A percentile compares a stretch with the other conserved stretches of the same genome.
phyloP scores from a whole-genome alignment of 2,797 vertebrate genomes.

The Loriculus beryllinus region DNA sequence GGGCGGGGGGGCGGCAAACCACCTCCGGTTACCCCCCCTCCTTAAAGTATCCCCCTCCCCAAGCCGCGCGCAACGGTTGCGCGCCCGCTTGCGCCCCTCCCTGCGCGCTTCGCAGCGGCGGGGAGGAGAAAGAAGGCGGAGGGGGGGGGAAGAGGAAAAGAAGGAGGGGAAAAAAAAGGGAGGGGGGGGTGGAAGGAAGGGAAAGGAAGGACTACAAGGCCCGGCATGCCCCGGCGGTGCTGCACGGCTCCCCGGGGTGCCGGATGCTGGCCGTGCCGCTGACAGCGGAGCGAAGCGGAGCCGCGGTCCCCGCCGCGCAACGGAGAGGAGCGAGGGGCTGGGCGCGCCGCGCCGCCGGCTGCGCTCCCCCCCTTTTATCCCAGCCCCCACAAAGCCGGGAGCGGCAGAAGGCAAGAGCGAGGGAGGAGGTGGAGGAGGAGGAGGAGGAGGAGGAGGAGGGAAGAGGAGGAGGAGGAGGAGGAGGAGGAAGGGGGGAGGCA shows the following conservation, averaged over 20 bases:
- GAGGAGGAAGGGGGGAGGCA: conserved; percentile 4
- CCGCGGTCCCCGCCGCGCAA: conserved; percentile 23
- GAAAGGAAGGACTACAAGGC: conserved; percentile 70
- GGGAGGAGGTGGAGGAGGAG: not conserved
- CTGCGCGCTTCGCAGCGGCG: conserved; percentile 31
- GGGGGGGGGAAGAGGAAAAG: not conserved
- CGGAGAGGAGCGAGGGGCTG: conserved; percentile 1
- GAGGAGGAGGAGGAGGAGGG: not conserved
- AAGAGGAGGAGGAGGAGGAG: not conserved
- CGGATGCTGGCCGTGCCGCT: conserved; percentile 72
- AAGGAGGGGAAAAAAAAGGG: not conserved
- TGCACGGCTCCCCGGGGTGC: conserved; percentile 75
- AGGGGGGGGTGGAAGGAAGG: not conserved
- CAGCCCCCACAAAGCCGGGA: conserved; percentile 48
- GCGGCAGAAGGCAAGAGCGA: conserved; percentile 30
- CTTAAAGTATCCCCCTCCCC: not conserved
- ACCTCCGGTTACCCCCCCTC: not conserved
- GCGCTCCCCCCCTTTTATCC: conserved; percentile 11
- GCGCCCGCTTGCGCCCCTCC: not conserved
- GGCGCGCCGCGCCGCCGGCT: conserved; percentile 29
- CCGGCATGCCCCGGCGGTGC: conserved; percentile 72
- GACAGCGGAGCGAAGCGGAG: conserved; percentile 76
- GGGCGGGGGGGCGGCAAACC: not conserved
- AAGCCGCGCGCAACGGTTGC: not conserved
- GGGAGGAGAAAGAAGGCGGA: conserved; percentile 13